Conservation (phyloP, 2,888 invertebrate genomes). For the Agonopterix arenella region DNA sequence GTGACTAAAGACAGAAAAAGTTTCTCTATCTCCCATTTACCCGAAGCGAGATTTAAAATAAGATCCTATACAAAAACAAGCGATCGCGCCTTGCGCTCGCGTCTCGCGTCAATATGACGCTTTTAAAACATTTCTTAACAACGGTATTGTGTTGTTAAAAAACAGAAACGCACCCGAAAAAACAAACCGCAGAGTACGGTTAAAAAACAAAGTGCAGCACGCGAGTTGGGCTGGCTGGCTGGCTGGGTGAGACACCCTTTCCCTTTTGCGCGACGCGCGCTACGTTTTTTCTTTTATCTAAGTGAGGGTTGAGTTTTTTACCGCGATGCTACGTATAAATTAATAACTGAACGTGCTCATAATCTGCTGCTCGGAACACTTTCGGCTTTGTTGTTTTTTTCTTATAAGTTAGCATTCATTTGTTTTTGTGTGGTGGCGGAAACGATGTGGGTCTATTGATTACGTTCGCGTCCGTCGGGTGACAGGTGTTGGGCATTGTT, state of each 20-base stretch:
- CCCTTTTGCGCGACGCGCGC: slow-evolving; percentile 74
- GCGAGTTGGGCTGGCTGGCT: slow-evolving; percentile 36
- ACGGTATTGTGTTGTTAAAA: slow-evolving; percentile 74
- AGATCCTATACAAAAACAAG: slow-evolving; percentile 55
- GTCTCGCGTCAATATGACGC: slow-evolving; percentile 66
- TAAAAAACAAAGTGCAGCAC: slow-evolving; percentile 74
- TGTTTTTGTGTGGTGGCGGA: slow-evolving; percentile 69
- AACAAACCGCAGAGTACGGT: slow-evolving; percentile 71
- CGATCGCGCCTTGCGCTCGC: slow-evolving; percentile 57
- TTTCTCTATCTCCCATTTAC: slow-evolving; percentile 56
- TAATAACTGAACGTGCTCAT: slow-evolving; percentile 75
- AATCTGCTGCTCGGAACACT: slow-evolving; percentile 73
- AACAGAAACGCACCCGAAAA: slow-evolving; percentile 71
- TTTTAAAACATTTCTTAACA: slow-evolving; percentile 67
- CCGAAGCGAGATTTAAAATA: slow-evolving; percentile 65
- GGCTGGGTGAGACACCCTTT: slow-evolving; percentile 58
- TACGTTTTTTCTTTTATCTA: slow-evolving; percentile 62
- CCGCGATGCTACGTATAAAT: slow-evolving; percentile 71
- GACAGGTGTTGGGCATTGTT: slow-evolving; percentile 57
- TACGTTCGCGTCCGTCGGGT: slow-evolving; percentile 40
- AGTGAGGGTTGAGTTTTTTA: slow-evolving; percentile 71
- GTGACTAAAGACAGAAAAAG: slow-evolving; percentile 62
- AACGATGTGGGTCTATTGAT: slow-evolving; percentile 60
- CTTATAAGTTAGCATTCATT: slow-evolving; percentile 57
- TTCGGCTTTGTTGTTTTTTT: slow-evolving; percentile 70